Conservation (phyloP, 2,797 vertebrate species). For the Pantherophis vulpinus region DNA sequence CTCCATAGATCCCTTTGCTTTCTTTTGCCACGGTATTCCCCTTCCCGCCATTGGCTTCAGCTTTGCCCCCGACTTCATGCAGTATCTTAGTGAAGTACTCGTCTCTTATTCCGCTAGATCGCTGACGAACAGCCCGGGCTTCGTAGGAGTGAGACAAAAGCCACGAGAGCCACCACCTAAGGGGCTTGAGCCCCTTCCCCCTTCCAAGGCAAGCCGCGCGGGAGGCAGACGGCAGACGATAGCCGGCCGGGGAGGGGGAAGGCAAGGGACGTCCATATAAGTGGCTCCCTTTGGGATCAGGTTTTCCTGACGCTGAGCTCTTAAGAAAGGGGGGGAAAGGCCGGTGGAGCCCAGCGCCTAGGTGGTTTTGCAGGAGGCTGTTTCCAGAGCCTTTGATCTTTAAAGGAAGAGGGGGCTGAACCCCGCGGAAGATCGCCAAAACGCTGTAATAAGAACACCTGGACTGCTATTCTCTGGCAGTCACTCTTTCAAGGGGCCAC, state of each 20-base stretch:
- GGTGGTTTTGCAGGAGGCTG: background rate
- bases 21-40: background rate
- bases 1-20: background rate
- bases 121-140: background rate
- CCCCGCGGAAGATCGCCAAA: background rate
- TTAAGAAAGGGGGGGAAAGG: background rate
- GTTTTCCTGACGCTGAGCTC: background rate
- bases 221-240: background rate
- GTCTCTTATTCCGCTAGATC: background rate
- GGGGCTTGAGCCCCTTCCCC: background rate
- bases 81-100: background rate
- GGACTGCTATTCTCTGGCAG: background rate
- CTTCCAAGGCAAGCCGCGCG: background rate
- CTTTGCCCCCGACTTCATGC: too few relatives aligned
- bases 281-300: accelerated
- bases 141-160: background rate
- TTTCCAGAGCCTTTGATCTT: slow-evolving; percentile 6
- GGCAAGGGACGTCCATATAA: accelerated
- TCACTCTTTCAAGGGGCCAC: background rate
- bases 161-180: background rate
- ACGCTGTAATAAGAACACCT: background rate
- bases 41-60: background rate
- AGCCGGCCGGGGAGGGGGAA: background rate
- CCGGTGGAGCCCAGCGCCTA: background rate
- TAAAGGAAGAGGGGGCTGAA: background rate